Percentiles rank a stretch among this genome's conserved stretches.
These are phyloP conservation scores for Neotoma lepida DNA, from an alignment of 2,113 vertebrate genomes.

Conservation along the genomic window DNA sequence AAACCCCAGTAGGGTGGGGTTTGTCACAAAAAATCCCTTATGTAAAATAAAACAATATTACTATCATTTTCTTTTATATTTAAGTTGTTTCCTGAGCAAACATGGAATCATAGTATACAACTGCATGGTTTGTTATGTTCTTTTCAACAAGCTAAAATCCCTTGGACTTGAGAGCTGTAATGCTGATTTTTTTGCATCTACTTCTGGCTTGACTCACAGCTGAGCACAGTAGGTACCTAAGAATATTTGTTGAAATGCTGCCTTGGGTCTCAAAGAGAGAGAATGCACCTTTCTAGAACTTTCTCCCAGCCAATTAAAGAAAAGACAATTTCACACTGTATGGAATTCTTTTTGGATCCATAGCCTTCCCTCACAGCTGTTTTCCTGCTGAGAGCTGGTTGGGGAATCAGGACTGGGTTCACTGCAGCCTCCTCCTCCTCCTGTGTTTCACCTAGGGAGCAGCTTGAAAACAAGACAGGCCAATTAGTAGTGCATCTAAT, in stretches of 20 bases:
- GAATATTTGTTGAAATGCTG: not conserved
- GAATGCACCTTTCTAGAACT: not conserved
- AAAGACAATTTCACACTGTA: slow-evolving; percentile 14
- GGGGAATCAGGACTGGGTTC: slow-evolving; percentile 41
- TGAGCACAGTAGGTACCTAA: not conserved
- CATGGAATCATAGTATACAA: not conserved
- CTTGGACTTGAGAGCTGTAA: not conserved
- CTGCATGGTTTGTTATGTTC: not conserved
- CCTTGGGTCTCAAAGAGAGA: not conserved
- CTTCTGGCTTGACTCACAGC: not conserved
- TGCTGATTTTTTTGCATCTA: not conserved
- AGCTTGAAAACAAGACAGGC: slow-evolving; percentile 63
- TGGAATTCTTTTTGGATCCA: slow-evolving; percentile 5
- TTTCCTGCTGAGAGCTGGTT: slow-evolving; percentile 39
- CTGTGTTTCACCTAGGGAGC: slow-evolving; percentile 57
- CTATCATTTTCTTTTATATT: not conserved
- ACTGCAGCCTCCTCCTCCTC: slow-evolving; percentile 19
- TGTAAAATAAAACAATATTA: not conserved
- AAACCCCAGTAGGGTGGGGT: not conserved
- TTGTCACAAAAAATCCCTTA: not conserved
- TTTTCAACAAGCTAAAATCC: not conserved
- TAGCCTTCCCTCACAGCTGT: slow-evolving; percentile 34
- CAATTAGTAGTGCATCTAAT: slow-evolving; percentile 75
- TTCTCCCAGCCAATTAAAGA: slow-evolving; percentile 58
- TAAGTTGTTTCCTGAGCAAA: not conserved